A percentile compares a stretch with the other conserved stretches of the same genome.
phyloP scores from a whole-genome alignment of 2,888 invertebrate genomes.

The Tupiocoris notatus region DNA sequence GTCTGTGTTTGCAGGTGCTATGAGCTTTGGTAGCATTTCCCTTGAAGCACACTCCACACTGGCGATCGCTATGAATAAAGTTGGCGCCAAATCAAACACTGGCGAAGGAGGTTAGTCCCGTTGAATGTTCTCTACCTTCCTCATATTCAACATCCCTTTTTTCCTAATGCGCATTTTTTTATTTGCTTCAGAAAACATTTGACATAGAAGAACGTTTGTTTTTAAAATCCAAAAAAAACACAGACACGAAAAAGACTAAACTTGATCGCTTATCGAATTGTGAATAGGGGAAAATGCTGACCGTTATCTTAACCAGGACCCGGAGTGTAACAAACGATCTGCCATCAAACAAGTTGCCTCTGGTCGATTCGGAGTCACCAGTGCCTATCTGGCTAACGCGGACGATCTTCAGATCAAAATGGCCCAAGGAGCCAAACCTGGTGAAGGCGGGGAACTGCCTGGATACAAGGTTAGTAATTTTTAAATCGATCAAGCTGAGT shows the following conservation, averaged over 20 bases:
- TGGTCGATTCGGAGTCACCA: slow-evolving; percentile 97
- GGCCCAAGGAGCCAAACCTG: slow-evolving; percentile 99
- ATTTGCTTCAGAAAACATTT: slow-evolving; percentile 8
- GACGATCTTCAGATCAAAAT: slow-evolving; percentile 99
- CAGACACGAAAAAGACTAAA: slow-evolving; percentile 4
- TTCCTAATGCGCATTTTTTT: background rate
- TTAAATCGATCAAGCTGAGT: background rate
- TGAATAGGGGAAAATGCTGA: slow-evolving; percentile 60
- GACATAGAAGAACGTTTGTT: slow-evolving; percentile 1
- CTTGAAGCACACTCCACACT: slow-evolving; percentile 93
- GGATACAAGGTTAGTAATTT: slow-evolving; percentile 64
- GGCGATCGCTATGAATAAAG: slow-evolving; percentile 95
- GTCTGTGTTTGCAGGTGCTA: slow-evolving; percentile 67
- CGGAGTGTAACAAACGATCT: slow-evolving; percentile 79
- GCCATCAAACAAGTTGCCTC: slow-evolving; percentile 99
- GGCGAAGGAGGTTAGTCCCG: slow-evolving; percentile 80
- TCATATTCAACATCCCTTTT: background rate
- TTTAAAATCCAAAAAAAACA: slow-evolving; percentile 10
- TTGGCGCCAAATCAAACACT: slow-evolving; percentile 97
- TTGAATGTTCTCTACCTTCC: background rate
- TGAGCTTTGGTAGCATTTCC: slow-evolving; percentile 97
- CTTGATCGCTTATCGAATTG: slow-evolving; percentile 28
- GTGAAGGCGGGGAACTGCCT: slow-evolving; percentile 96
- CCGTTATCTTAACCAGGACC: slow-evolving; percentile 74
- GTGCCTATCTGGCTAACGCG: slow-evolving; percentile 93